Base-by-base conservation (phyloP, 1,140 invertebrate genomes). In the Cydia amplana region DNA sequence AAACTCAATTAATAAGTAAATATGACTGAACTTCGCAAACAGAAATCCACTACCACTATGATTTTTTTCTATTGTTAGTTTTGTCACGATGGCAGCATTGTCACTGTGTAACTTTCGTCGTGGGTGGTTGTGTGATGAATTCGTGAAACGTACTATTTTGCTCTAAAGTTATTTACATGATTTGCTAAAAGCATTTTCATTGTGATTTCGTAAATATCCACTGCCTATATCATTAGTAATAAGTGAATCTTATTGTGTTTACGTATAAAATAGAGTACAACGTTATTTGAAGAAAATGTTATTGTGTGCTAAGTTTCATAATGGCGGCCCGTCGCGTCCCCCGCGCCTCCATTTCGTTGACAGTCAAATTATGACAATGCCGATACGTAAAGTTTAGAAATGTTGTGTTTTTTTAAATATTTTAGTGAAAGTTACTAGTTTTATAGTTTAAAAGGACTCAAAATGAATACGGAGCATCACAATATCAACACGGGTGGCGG, bases 251-350 rank as follows among this genome's bases (percentile, higher is more conserved):
- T 18, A 40, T 18, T 10, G 49, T 67, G n/a, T 23, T 16, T 23
- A 55, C 28, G 25, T 63, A 36, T 12, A n/a, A 74, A 72, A 74
- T 28, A 64, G 36, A 51, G 20, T 63, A 60, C n/a, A 73, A n/a
- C 16, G 55, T 28, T 46, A 12, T 43, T 74, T 49, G 60, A 77
- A 72, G 77, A 91, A 92, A 89, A 93, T 93, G 92, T 93, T 93
- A 87, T 93, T 92, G 92, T 93, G 92, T 85, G 85, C 82, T 87
- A 93, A 92, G 91, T 94, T 93, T 94, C 91, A 91, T 94, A 94
- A 94, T 94, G 94, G 94, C 94, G 94, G 93, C 92, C 93, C 94
- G 93, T 94, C 93, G 94, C 94, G 93, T 94, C 94, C 94, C 94
- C 93, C 94, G 91, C 93, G 90, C 91, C 92, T 93, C 85, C 87